Conservation (phyloP, 2,113 vertebrate genomes). For the Lepus timidus region DNA sequence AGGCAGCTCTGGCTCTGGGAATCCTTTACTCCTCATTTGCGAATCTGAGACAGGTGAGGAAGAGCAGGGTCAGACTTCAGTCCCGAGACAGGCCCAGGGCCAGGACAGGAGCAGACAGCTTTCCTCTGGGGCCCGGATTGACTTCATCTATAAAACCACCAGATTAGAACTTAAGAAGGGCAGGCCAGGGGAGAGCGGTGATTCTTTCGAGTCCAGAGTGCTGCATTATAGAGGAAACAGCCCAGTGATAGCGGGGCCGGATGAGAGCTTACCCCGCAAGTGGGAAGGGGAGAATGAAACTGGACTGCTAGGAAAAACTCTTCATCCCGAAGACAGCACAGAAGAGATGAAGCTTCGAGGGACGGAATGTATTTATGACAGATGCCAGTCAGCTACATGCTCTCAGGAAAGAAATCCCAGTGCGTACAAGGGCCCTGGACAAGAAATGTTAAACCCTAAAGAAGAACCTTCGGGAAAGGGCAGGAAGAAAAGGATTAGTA, state of each 20-base stretch:
- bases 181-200: fast-evolving
- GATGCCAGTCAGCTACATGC: slow-evolving; percentile 41
- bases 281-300: slow-evolving; percentile 65
- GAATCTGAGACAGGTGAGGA: slow-evolving; percentile 60
- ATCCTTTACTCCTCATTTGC: slow-evolving; percentile 77
- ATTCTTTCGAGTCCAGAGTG: slow-evolving; percentile 59
- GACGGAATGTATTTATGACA: slow-evolving; percentile 29
- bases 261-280: slow-evolving; percentile 35
- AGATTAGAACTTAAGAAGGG: slow-evolving; percentile 35
- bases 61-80: not conserved
- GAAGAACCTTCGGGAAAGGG: slow-evolving; percentile 35
- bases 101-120: slow-evolving; percentile 40
- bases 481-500: slow-evolving; percentile 56
- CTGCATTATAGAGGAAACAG: slow-evolving; percentile 23
- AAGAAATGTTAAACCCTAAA: slow-evolving; percentile 54
- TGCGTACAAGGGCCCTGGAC: slow-evolving; percentile 52
- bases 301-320: slow-evolving; percentile 14
- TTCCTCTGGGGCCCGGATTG: slow-evolving; percentile 15
- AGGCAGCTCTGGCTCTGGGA: not conserved
- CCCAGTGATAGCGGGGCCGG: not conserved
- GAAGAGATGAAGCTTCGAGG: slow-evolving; percentile 44
- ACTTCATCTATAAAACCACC: slow-evolving; percentile 59
- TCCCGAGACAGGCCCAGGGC: slow-evolving; percentile 19
- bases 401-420: slow-evolving; percentile 63
- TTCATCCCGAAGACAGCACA: slow-evolving; percentile 50